Evolutionary conservation across 2,797 vertebrate genomes (phyloP), one percentile per base, ranked within the genome.

Genomic region (Octomys mimax): DNA sequence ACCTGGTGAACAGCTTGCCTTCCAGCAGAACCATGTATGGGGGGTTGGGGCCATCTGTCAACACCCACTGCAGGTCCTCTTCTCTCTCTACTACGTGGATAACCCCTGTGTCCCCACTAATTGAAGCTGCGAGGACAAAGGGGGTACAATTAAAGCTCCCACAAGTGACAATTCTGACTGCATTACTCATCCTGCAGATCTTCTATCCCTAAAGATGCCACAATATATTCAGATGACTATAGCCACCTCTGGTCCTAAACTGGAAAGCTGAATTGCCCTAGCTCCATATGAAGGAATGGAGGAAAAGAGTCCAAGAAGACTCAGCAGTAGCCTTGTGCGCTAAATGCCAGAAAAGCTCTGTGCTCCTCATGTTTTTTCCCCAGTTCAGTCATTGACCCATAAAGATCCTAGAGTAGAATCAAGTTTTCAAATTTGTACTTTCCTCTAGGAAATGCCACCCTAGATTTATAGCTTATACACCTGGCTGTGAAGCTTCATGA

Each of bases 21-120:
- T 99, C 99, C 79, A 99, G 98, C 68, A 99, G 97, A 1, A 99
- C 98, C 98, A 99, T 98, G 84, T 99, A 99, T 1, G 99, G 99
- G 1, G 99, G 98, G 81, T 99, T 98, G 0, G 98, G 99, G 4
- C 99, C 99, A 0, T 98, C 97, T 0, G n/a, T 70, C 61, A 99
- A 98, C 42, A 99, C 99, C 99, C 99, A 99, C 2, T 98, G 98
- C 94, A 99, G 97, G 79, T 99, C 99, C 0, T 99, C 98, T 78
- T 99, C 98, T 2, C 98, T 98, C 92, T 99, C 99, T 2, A 99
- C 98, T 52, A 99, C 98, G 1, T 99, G 99, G 81, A 99, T 99
- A 82, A 99, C 99, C 0, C 99, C 99, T 0, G 99, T 99, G 96
- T 99, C 98, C 26, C 99, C 99, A 0, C 99, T 99, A 91, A 99